These are phyloP conservation scores for Lamprotornis superbus DNA, from an alignment of 2,113 vertebrate genomes.

Conservation along the genomic window DNA sequence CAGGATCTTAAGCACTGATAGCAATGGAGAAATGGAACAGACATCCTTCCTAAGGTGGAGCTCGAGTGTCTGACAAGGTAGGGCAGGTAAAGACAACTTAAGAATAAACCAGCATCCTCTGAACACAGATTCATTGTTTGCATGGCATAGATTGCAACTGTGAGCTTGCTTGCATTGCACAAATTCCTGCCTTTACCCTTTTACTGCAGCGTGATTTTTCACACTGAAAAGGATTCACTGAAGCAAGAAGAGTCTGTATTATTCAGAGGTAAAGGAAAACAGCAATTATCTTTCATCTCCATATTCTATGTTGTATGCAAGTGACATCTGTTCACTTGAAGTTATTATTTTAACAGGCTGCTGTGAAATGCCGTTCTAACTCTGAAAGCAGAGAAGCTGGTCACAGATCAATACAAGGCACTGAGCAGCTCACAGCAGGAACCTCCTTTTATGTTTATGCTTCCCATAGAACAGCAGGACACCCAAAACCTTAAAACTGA, in stretches of 20 bases:
- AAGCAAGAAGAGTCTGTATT: neutral
- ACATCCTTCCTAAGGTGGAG: neutral
- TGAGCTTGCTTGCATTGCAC: neutral
- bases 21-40: neutral
- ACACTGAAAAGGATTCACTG: neutral
- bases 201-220: neutral
- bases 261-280: neutral
- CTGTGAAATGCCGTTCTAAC: neutral
- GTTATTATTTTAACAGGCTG: constrained; percentile 16
- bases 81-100: neutral
- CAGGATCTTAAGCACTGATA: neutral
- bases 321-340: neutral
- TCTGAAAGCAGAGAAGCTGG: neutral
- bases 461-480: neutral
- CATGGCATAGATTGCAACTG: neutral
- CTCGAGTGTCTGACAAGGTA: neutral
- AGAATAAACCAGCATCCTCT: neutral
- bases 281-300: neutral
- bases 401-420: neutral
- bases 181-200: neutral
- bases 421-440: neutral
- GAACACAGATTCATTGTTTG: neutral
- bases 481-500: neutral
- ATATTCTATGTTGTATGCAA: neutral
- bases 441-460: neutral